Conservation (phyloP, 2,797 vertebrate genomes). For the Malacoraja senta region DNA sequence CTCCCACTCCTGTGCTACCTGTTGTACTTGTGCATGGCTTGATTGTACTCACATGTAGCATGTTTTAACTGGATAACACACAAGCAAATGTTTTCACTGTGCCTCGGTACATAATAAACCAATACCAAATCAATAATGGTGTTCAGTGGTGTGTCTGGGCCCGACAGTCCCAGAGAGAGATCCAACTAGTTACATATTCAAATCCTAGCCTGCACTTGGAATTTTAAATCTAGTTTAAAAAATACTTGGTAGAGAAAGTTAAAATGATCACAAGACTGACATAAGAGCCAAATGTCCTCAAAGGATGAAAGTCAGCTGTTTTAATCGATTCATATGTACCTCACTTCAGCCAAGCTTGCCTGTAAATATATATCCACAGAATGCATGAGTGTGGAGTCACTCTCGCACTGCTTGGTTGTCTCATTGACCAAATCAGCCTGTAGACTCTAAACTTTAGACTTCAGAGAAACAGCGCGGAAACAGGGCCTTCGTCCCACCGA, state of each 20-base stretch:
- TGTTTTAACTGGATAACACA: no score
- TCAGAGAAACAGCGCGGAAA: no score
- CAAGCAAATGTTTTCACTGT: no score
- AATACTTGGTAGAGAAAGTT: background rate
- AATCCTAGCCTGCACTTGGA: background rate
- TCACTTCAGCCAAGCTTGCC: background rate
- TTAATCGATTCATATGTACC: background rate
- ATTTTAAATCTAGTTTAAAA: background rate
- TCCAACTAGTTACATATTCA: background rate
- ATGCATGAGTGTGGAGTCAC: background rate
- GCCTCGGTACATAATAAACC: no score
- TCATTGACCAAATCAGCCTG: background rate
- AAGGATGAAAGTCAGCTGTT: no score
- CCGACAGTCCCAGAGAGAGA: background rate
- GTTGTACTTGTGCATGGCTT: no score
- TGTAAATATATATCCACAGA: background rate
- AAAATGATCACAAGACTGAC: background rate
- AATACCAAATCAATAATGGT: no score
- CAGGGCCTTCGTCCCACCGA: no score
- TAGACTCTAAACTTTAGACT: no score
- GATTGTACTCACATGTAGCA: no score
- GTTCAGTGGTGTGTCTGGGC: no score
- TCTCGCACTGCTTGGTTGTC: background rate
- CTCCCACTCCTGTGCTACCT: no score
- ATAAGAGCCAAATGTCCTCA: background rate